Base-by-base conservation (phyloP, 2,797 vertebrate genomes). In the Ctenopoma multispine region DNA sequence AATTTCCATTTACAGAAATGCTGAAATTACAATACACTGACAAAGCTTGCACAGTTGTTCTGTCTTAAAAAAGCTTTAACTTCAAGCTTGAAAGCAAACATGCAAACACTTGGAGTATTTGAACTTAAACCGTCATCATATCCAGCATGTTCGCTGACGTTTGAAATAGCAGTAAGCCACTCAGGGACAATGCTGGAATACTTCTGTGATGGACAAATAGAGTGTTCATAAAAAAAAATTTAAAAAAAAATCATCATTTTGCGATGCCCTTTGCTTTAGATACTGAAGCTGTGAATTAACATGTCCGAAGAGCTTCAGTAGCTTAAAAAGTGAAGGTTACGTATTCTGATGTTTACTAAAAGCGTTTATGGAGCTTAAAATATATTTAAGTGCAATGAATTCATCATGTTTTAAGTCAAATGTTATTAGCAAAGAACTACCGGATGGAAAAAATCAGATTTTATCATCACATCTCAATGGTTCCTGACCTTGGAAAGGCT, bases 401-500 rank as follows among this genome's bases (percentile, higher is more conserved):
- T 46, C 34, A 47, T 54, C 34, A 5, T 72, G 53, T 47, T 62
- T 55, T 20, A 0, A 46, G 59, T 50, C 29, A 53, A 12, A 58
- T 11, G 2, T 21, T 36, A 47, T 63, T 2, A 51, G 21, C 12
- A 0, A 21, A 51, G 41, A 64, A 83, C 46, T 50, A 44, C 38
- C 36, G 73, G 55, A 72, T 34, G 13, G n/a, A 20, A 17, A 44
- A 44, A 18, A 44, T 44, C 17, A 0, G 34, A 27, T 49, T 62
- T 83, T 60, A 68, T 67, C 44, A 29, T 49, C 47, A 43, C 40
- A 74, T 59, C 69, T 65, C 43, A 3, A 21, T 13, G 31, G 36
- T 64, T 80, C 60, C 27, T 80, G 72, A 81, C 71, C 73, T 73
- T 38, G 38, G 56, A 48, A 23, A 51, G 48, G 21, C 73, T 69